Evolutionary conservation across 2,113 vertebrate genomes (phyloP), one percentile per base, ranked within the genome.

Genomic region (Hassar affinis): DNA sequence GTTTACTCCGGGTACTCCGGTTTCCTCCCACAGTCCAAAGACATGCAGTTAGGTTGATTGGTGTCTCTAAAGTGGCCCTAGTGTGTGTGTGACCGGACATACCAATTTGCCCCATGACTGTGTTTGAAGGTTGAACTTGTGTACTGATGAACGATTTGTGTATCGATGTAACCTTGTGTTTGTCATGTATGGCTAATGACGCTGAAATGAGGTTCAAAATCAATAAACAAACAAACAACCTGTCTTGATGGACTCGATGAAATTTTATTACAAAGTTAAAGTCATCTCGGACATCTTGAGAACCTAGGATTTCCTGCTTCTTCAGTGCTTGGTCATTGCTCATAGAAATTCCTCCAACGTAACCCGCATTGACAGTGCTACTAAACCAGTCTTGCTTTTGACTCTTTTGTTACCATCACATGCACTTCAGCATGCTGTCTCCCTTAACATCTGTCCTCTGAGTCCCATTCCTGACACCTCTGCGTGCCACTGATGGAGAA

Each of bases 401-500:
- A 56, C 18, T 64, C 6, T 5, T 80, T 86, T 64, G 35, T 59
- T 57, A 9, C 81, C 84, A 20, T 35, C 27, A 42, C 38, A 27
- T n/a, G 59, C 61, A 66, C 68, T 35, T 57, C 59, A 17, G 47
- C 33, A 49, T 42, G 49, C 71, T 51, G 22, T 7, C 51, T 33
- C 30, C 51, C 71, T 75, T 59, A 89, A 52, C 72, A 33, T 88
- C 86, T 25, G 89, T 87, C 86, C 88, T 51, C 74, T 35, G 85
- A 84, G 85, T 80, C 85, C 74, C 0, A 57, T 42, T 57, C 79
- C 87, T 89, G 89, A 89, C 88, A 91, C 87, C 89, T 82, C 86
- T 35, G 62, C 11, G 80, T 81, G 87, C 86, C 84, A 18, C 85
- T 82, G 87, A 90, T 61, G 87, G 80, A 85, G 52, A 87, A 88